phyloP scores from a whole-genome alignment of 1,140 invertebrate species.

The Bombus pyrosoma region DNA sequence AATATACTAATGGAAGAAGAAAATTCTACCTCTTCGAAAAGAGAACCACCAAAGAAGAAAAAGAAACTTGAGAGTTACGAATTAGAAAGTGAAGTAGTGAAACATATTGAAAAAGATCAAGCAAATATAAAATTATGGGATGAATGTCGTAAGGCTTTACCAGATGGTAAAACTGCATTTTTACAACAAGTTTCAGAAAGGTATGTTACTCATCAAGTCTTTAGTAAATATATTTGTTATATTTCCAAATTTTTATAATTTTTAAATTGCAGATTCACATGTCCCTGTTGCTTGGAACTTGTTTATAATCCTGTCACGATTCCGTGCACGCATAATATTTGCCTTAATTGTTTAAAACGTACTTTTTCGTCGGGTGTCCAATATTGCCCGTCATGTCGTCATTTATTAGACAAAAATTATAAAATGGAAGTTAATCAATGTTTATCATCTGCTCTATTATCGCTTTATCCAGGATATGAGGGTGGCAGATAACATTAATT shows the following conservation, averaged over 20 bases:
- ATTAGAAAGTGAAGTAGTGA: slow-evolving; percentile 81
- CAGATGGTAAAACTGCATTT: slow-evolving; percentile 80
- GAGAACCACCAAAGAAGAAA: slow-evolving; percentile 72
- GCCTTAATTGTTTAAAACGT: slow-evolving; percentile 86
- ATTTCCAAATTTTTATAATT: slow-evolving; percentile 22
- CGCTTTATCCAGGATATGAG: slow-evolving; percentile 87
- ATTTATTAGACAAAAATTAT: slow-evolving; percentile 84
- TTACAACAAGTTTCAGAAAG: slow-evolving; percentile 71
- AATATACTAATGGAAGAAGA: slow-evolving; percentile 49
- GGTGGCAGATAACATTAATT: slow-evolving; percentile 76
- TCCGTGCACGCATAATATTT: slow-evolving; percentile 90
- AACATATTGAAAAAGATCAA: slow-evolving; percentile 85
- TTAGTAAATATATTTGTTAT: neutral
- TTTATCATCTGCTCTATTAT: slow-evolving; percentile 83
- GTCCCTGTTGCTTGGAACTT: slow-evolving; percentile 92
- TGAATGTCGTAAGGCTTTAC: slow-evolving; percentile 81
- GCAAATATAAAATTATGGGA: slow-evolving; percentile 88
- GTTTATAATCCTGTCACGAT: slow-evolving; percentile 89
- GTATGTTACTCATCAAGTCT: slow-evolving; percentile 66
- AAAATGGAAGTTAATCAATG: slow-evolving; percentile 83
- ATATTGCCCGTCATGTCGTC: slow-evolving; percentile 88
- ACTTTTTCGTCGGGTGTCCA: slow-evolving; percentile 87
- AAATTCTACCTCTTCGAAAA: slow-evolving; percentile 48
- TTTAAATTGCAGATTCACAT: slow-evolving; percentile 85
- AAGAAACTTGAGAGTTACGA: slow-evolving; percentile 80